Evolutionary conservation across 2,888 invertebrate species (phyloP), one percentile per base, ranked within the genome.

Genomic region (Platycnemis pennipes): DNA sequence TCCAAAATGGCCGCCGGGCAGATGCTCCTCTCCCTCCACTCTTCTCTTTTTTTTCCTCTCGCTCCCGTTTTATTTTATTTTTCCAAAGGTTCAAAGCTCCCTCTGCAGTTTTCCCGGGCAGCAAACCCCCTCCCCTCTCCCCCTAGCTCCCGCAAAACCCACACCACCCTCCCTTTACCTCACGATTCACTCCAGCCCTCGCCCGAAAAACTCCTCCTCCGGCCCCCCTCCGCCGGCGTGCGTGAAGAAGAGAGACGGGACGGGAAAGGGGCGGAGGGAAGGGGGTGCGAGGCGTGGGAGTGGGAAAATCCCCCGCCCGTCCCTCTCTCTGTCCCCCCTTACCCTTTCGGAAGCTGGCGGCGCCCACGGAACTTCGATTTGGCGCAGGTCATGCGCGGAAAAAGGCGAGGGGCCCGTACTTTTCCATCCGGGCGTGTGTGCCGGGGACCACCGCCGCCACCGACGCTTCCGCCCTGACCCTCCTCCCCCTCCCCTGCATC

Each of bases 381-480:
- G 91, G 91, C 63, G 91, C 91, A 91, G 91, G 91, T 91, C 91
- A 91, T 91, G 91, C 91, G 91, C 91, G 91, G 91, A 91, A 91
- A 91, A 91, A 91, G 91, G 63, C 91, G 44, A 69, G 91, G 63
- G 91, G 13, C 63, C 91, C 44, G 63, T 63, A 63, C 69, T 63
- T 91, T 69, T 63, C 69, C 69, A 69, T 91, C 91, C 91, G 63
- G 63, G 63, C 16, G 31, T 44, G 56, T 69, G 77, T 91, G 63
- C 44, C 69, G 91, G 63, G 63, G 91, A 91, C 91, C 91, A 37
- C 37, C 11, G 77, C 77, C 63, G 91, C 91, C 42, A 8, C 91
- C 91, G 7, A 63, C 56, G n/a, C n/a, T 31, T 53, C 53, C 37
- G 49, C 63, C 22, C 86, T 86, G 2, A 37, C 86, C 86, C 86